Conservation (phyloP, 1,140 invertebrate genomes). For the Triops longicaudatus region DNA sequence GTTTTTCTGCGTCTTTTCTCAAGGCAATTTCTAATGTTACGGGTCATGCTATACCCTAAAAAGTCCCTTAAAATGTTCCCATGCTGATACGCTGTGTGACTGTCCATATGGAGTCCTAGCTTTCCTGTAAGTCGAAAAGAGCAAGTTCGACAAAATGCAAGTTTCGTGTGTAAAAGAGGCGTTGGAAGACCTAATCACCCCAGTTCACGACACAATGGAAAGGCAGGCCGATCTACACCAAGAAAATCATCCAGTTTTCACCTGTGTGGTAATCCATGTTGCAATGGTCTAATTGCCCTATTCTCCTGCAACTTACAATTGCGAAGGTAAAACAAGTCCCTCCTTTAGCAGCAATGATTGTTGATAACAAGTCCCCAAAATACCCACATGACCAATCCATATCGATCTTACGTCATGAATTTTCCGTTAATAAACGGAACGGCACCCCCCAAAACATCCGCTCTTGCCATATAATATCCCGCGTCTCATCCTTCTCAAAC, state of each 20-base stretch:
- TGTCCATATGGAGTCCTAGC: not conserved
- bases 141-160: not conserved
- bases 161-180: not conserved
- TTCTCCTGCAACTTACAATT: not conserved
- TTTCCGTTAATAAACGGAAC: constrained; percentile 2
- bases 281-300: not conserved
- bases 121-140: not conserved
- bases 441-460: not conserved
- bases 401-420: not conserved
- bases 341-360: not conserved
- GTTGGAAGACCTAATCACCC: constrained; percentile 7
- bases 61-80: not conserved
- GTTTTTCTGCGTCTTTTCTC: not conserved
- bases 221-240: no score
- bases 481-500: not conserved
- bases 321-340: not conserved
- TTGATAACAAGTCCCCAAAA: not conserved
- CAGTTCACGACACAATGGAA: not conserved
- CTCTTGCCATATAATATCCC: not conserved
- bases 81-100: not conserved
- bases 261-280: not conserved
- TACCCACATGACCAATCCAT: not conserved
- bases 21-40: not conserved
- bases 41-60: not conserved
- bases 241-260: no score